A percentile compares a stretch with the other conserved stretches of the same genome.
These are phyloP conservation scores for Baronia brevicornis DNA, from an alignment of 2,888 invertebrate species.

Conservation along the genomic window DNA sequence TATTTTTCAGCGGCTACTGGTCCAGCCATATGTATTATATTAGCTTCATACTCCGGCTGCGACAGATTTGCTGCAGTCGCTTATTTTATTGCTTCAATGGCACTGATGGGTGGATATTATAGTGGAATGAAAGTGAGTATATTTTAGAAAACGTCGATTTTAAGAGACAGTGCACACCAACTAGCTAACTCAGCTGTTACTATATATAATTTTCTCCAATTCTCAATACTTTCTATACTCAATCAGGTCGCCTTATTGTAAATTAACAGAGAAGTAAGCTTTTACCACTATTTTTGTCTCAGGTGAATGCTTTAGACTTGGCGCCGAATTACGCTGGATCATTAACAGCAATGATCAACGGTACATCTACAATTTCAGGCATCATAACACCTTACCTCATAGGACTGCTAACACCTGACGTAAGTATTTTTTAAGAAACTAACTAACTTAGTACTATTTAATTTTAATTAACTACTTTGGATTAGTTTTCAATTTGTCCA, in stretches of 20 bases:
- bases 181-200: too few species aligned
- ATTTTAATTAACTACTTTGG: constrained; percentile 4
- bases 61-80: constrained; percentile 71
- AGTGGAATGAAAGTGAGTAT: constrained; percentile 77
- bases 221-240: too few species aligned
- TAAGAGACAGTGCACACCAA: too few species aligned
- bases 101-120: constrained; percentile 82
- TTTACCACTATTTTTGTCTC: constrained; percentile 20
- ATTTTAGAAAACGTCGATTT: too few species aligned
- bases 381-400: constrained; percentile 79
- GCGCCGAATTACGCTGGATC: constrained; percentile 80
- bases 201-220: too few species aligned
- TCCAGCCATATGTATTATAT: constrained; percentile 78
- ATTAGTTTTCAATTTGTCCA: too few species aligned
- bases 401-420: constrained; percentile 77
- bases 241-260: too few species aligned
- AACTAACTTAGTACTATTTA: constrained; percentile 4
- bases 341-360: constrained; percentile 79
- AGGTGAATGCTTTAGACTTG: constrained; percentile 79
- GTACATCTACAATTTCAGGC: constrained; percentile 78
- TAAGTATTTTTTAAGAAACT: constrained; percentile 43
- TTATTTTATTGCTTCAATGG: constrained; percentile 79
- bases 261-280: too few species aligned
- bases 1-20: constrained; percentile 70
- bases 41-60: constrained; percentile 79